Evolutionary conservation across 2,888 invertebrate species (phyloP).

Genomic region (Hymenopus coronatus): DNA sequence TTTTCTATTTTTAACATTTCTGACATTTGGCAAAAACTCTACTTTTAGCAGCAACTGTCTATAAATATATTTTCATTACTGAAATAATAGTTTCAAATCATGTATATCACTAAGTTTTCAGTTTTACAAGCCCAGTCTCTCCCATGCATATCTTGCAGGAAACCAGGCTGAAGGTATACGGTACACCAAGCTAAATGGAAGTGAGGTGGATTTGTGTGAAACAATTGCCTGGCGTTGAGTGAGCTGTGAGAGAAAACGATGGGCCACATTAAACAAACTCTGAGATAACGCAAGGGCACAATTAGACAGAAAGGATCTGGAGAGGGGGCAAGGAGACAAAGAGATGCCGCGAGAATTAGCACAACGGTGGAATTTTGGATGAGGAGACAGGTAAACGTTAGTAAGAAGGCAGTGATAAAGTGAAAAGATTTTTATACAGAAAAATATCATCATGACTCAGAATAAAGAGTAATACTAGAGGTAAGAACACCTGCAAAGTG

Average conservation of each 20-base stretch:
- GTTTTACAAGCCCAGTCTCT: background rate
- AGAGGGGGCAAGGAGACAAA: background rate
- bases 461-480: background rate
- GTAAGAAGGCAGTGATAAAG: background rate
- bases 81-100: too few relatives aligned
- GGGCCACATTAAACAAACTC: slow-evolving; percentile 18
- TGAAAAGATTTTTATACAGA: background rate
- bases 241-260: slow-evolving; percentile 5
- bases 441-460: background rate
- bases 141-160: background rate
- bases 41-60: too few relatives aligned
- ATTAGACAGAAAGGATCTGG: background rate
- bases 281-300: background rate
- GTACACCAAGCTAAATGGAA: slow-evolving; percentile 7
- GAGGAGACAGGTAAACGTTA: background rate
- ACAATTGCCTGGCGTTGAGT: slow-evolving; percentile 25
- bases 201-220: slow-evolving; percentile 29
- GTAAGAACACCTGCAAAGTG: background rate
- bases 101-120: too few relatives aligned
- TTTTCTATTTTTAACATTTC: too few relatives aligned
- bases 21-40: too few relatives aligned
- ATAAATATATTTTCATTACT: too few relatives aligned
- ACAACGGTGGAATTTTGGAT: background rate
- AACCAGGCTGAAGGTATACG: slow-evolving; percentile 6
- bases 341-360: background rate